Base-by-base conservation (phyloP, 2,113 vertebrate species). In the Formicarius rufipectus region DNA sequence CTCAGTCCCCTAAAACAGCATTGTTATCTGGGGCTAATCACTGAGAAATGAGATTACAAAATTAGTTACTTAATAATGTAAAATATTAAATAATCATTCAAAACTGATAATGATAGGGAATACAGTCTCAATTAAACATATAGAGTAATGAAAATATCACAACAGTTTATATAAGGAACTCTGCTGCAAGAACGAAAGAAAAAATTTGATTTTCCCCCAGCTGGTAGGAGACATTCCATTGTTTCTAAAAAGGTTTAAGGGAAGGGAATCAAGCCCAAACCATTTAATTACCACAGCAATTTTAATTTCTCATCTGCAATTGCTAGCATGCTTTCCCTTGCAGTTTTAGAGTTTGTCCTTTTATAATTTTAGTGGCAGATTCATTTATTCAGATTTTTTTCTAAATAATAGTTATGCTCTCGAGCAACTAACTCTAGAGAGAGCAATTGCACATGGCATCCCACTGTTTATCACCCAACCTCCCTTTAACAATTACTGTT, bases 351-450 rank as follows among this genome's bases (percentile, higher is more conserved):
- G 21, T 58, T 85, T 80, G 33, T 74, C 21, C 12, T 93, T 93
- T 44, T 59, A 63, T 76, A 83, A 33, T 21, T 94, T 94, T 90
- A 69, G 53, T 66, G 59, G 27, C 62, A 96, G 63, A 88, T 83
- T 76, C 6, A 89, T 76, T 95, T 93, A 85, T 89, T 93, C 74
- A 90, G 55, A 74, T 50, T 83, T 10, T 83, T 84, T 87, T 87
- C 69, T 63, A 77, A 90, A 47, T 85, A 90, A 67, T 15, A 64
- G 16, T 79, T 74, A 74, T 13, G 42, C 17, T 83, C 24, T 83
- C 86, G 67, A 91, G 82, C 47, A 94, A 59, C 77, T 91, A 95
- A 52, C 7, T 44, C 66, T 50, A 67, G 40, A 66, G 87, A 84
- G 35, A 75, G 69, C 52, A 92, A 87, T 64, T 79, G 53, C 78